A percentile compares a stretch with the other conserved stretches of the same genome.
These are phyloP conservation scores for Scaptomyza parva DNA, from an alignment of 2,888 invertebrate species.

Conservation along the genomic window DNA sequence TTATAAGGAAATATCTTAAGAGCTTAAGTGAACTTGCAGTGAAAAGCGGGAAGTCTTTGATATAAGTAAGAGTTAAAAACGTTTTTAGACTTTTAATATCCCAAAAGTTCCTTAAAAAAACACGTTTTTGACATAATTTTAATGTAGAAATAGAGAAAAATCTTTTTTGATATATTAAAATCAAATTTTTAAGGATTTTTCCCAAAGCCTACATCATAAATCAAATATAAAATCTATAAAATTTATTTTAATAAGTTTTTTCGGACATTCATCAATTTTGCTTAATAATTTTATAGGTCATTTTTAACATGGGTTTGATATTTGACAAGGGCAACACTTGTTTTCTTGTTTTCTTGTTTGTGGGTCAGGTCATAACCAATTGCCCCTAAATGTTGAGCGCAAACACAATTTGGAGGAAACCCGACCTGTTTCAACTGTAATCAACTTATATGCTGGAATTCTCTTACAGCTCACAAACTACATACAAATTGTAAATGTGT, in stretches of 20 bases:
- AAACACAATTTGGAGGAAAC: slow-evolving; percentile 9
- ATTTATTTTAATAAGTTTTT: not conserved
- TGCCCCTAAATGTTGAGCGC: not conserved
- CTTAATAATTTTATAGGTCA: not conserved
- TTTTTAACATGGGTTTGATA: slow-evolving; percentile 1
- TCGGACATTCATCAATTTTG: not conserved
- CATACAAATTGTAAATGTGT: slow-evolving; percentile 14
- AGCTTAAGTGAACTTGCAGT: too few species aligned
- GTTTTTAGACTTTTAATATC: too few species aligned
- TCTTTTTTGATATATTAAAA: too few species aligned
- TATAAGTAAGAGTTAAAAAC: too few species aligned
- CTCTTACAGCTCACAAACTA: slow-evolving; percentile 1
- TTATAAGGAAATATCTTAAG: too few species aligned
- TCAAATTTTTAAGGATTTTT: too few species aligned
- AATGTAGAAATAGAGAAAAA: too few species aligned
- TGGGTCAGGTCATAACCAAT: not conserved
- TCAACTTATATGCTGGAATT: slow-evolving; percentile 15
- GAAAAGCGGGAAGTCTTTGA: too few species aligned
- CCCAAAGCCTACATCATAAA: slow-evolving; percentile 2
- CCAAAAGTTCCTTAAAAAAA: too few species aligned
- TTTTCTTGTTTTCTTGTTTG: not conserved
- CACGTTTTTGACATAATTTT: too few species aligned
- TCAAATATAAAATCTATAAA: not conserved
- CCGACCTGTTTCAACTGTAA: slow-evolving; percentile 9
- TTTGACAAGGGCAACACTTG: slow-evolving; percentile 6